Evolutionary conservation across 2,113 vertebrate species (phyloP), one percentile per base, ranked within the genome.

Genomic region (Chloropsis cyanopogon): DNA sequence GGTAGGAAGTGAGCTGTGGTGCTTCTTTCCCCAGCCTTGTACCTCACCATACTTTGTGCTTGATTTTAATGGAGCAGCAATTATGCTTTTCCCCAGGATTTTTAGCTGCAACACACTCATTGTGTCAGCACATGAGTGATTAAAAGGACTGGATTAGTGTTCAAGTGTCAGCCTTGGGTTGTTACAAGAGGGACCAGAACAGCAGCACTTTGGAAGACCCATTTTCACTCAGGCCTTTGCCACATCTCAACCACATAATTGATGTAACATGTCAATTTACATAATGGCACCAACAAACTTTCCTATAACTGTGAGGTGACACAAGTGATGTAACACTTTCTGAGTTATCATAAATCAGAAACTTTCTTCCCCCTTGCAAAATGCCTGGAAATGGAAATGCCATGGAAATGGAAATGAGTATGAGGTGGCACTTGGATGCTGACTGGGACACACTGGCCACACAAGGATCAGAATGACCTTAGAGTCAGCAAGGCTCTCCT

Each of bases 21-120:
- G n/a, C 56, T 41, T 81, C 39, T 46, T 37, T 12, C 11, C 5
- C 25, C 12, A 52, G 0, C 12, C 28, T 57, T 0, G 0, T 17
- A 37, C 19, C 44, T 82, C 60, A 14, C 54, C 50, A 15, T 8
- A 15, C 1, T 7, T 69, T 33, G 24, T 72, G 35, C 18, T 49
- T n/a, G 35, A 21, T 56, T 89, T 83, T 49, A 80, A 29, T 23
- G 37, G 44, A 56, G 12, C 24, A 84, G 46, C 31, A 19, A 9
- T 5, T 21, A 71, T 4, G 9, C 52, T 64, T 85, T 78, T 19
- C 44, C 60, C 19, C 11, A 39, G 59, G 29, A 80, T 56, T 24
- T 77, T 70, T 31, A 63, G 31, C 52, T 92, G 61, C 23, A 33
- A 9, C 1, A 8, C 8, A 25, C 11, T 46, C 28, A 2, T 12